These are phyloP conservation scores for Macrobrachium rosenbergii DNA, from an alignment of 1,140 invertebrate genomes.

Conservation along the genomic window DNA sequence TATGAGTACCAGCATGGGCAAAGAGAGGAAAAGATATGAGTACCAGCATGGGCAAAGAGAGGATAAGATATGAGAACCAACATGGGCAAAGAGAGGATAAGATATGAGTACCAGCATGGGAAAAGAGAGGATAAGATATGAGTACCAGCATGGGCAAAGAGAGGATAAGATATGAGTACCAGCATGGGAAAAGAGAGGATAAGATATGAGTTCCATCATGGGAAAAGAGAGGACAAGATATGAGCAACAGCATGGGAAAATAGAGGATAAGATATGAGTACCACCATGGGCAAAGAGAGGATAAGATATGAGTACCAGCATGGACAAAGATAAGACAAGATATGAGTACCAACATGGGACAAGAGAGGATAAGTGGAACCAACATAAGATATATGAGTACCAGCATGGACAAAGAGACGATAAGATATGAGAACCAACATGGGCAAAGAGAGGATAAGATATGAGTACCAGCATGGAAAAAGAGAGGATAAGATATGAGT, in stretches of 20 bases:
- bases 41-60: too few relatives aligned
- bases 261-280: too few relatives aligned
- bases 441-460: background rate
- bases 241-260: too few relatives aligned
- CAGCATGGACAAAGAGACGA: background rate
- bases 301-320: background rate
- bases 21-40: background rate
- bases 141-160: too few relatives aligned
- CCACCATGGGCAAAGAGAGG: background rate
- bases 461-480: too few relatives aligned
- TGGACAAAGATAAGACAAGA: background rate
- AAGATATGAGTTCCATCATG: too few relatives aligned
- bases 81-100: too few relatives aligned
- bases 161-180: background rate
- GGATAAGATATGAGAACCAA: background rate
- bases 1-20: too few relatives aligned
- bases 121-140: too few relatives aligned
- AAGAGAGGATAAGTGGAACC: background rate
- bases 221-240: background rate
- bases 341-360: background rate
- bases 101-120: too few relatives aligned
- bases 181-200: too few relatives aligned
- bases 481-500: background rate
- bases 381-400: background rate
- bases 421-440: background rate